Conservation (phyloP, 2,888 invertebrate genomes). For the Bibio marci region DNA sequence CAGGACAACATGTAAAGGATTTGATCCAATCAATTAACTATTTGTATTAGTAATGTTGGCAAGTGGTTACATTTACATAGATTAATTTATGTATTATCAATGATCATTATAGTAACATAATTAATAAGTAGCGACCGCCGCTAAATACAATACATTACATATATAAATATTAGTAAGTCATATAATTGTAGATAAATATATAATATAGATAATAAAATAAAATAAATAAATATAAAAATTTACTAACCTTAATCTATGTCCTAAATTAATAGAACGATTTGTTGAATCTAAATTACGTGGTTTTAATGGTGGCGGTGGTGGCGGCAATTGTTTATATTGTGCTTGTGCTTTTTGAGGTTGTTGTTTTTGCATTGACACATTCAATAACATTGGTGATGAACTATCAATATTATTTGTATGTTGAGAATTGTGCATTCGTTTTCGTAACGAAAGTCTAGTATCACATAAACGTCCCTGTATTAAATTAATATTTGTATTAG, state of each 20-base stretch:
- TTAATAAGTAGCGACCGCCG: too few relatives aligned
- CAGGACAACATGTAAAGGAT: too few relatives aligned
- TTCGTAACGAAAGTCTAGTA: slow-evolving; percentile 16
- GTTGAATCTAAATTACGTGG: slow-evolving; percentile 15
- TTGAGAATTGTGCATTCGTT: slow-evolving; percentile 20
- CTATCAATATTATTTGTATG: slow-evolving; percentile 6
- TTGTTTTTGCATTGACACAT: slow-evolving; percentile 3
- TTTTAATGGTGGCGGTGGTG: slow-evolving; percentile 21
- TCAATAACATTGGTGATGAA: slow-evolving; percentile 1
- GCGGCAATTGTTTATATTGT: background rate
- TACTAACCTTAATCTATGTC: slow-evolving; percentile 22
- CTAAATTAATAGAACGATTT: background rate
- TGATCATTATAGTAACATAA: too few relatives aligned
- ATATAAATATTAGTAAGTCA: too few relatives aligned
- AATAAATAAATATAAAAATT: background rate
- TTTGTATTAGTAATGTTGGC: too few relatives aligned
- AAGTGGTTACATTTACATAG: too few relatives aligned
- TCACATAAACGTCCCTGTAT: slow-evolving; percentile 9
- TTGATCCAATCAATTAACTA: too few relatives aligned
- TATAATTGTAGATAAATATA: too few relatives aligned
- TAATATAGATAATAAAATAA: too few relatives aligned
- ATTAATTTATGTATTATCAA: too few relatives aligned
- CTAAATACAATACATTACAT: too few relatives aligned
- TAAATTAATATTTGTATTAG: background rate
- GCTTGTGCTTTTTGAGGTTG: slow-evolving; percentile 5